Percentiles rank a stretch among this genome's conserved stretches.
phyloP scores from a whole-genome alignment of 1,140 invertebrate species.

The Drosophila takahashii region DNA sequence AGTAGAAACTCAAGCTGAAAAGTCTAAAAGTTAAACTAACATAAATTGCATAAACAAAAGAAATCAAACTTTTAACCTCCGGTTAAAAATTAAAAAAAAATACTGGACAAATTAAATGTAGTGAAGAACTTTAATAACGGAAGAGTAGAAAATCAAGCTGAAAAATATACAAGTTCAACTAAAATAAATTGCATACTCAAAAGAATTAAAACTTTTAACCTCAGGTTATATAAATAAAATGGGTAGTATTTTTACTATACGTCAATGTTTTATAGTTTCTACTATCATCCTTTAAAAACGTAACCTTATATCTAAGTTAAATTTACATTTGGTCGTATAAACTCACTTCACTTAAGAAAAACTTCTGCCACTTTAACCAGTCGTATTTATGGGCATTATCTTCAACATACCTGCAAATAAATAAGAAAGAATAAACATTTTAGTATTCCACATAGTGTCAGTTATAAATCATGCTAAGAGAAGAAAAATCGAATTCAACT shows the following conservation, averaged over 20 bases:
- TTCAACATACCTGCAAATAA: slow-evolving; percentile 41
- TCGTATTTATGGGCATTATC: slow-evolving; percentile 10
- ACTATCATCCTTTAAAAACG: neutral
- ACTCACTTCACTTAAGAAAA: slow-evolving; percentile 8
- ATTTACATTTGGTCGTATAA: slow-evolving; percentile 7
- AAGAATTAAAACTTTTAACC: neutral
- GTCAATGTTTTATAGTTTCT: neutral
- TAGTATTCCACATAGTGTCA: slow-evolving; percentile 22
- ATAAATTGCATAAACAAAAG: neutral
- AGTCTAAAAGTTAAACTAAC: neutral
- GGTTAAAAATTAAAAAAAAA: too few species aligned
- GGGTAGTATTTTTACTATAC: neutral
- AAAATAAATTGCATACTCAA: neutral
- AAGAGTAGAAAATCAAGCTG: neutral
- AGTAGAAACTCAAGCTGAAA: neutral
- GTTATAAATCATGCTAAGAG: slow-evolving; percentile 30
- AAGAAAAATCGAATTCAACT: slow-evolving; percentile 2
- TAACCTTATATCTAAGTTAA: slow-evolving; percentile 4
- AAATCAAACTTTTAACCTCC: neutral
- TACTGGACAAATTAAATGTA: slow-evolving; percentile 34
- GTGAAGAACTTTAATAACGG: slow-evolving; percentile 21
- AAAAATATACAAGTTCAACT: neutral
- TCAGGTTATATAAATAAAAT: too few species aligned
- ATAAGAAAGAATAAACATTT: slow-evolving; percentile 22
- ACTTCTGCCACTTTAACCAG: slow-evolving; percentile 9